These are phyloP conservation scores for Augochlorella aurata DNA, from an alignment of 2,888 invertebrate species.

Conservation along the genomic window DNA sequence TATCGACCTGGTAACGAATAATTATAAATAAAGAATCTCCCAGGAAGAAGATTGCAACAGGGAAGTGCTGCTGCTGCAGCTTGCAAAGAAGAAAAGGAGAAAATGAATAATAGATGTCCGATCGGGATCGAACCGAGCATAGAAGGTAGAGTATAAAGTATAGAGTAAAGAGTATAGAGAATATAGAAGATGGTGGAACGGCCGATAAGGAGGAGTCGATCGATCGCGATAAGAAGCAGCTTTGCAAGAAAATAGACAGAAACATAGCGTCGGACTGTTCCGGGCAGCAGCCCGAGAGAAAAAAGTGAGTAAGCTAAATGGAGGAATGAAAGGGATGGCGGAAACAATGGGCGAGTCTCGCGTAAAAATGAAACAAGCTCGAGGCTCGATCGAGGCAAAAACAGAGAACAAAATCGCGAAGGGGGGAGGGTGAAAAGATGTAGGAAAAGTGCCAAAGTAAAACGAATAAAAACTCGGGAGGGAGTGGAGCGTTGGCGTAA, in stretches of 20 bases:
- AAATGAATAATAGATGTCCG: neutral
- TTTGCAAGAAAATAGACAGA: neutral
- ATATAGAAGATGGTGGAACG: neutral
- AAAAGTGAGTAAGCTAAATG: slow-evolving; percentile 6
- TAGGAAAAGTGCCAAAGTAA: slow-evolving; percentile 16
- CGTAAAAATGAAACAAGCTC: slow-evolving; percentile 7
- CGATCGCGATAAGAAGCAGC: neutral
- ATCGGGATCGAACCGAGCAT: neutral
- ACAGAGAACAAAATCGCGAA: neutral
- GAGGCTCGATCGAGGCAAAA: neutral
- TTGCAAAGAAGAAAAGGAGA: neutral
- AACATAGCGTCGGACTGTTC: neutral
- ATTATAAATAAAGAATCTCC: too few relatives aligned
- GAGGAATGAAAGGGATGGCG: slow-evolving; percentile 18
- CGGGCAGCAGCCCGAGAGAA: neutral
- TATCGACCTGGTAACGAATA: too few relatives aligned
- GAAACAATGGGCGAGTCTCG: slow-evolving; percentile 19
- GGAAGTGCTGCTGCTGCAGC: too few relatives aligned
- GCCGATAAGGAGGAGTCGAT: neutral
- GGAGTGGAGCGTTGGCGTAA: slow-evolving; percentile 15
- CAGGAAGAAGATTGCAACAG: too few relatives aligned
- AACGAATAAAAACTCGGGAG: slow-evolving; percentile 19
- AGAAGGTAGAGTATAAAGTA: too few relatives aligned
- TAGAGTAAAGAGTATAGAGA: neutral
- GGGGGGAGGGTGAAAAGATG: neutral